Base-by-base conservation (phyloP, 2,888 invertebrate genomes). In the Drosophila koepferae region DNA sequence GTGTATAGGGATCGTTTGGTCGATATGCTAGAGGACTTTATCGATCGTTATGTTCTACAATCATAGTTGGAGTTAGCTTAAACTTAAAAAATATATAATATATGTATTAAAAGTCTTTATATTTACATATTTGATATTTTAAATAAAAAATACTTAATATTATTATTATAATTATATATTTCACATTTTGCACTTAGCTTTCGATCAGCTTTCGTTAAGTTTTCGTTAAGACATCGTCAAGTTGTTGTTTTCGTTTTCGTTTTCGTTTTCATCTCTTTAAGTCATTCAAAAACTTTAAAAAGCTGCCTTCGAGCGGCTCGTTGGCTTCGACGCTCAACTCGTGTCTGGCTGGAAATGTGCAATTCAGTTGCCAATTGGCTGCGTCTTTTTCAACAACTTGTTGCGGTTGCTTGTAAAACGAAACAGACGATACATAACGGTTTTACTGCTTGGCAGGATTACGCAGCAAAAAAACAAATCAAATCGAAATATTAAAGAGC, bases 11-110 rank as follows among this genome's bases (percentile, higher is more conserved):
- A 91, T 48, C 94, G 94, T 62, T 89, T 95, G 31, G 92, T 94
- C 69, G 94, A 94, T 77, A 93, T 95, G 88, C 92, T 95, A 66
- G 93, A 94, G 77, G 95, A 95, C 89, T 93, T 95, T 61, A 91
- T 94, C 53, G 94, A 94, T 74, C 92, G 92, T 80, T 95, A 83
- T 81, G 80, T 93, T 28, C 59, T 89, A 12, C 40, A 69, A 36
- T 20, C 54, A 12, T 59, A 65, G 46, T 40, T 5, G 28, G 7
- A 53, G 53, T 51, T 40, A 58, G 14, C 1, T 3, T 51, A 36
- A n/a, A 1, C 10, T 62, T 9, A 12, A 16, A 16, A 38, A 38
- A n/a, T n/a, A n/a, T 49, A 31, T 48, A 28, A 6, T 28, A n/a
- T 12, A 18, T 31, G n/a, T 18, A 10, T 49, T 49, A 1, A n/a